Base-by-base conservation (phyloP, 1,140 invertebrate genomes). In the Leptopilina clavipes region DNA sequence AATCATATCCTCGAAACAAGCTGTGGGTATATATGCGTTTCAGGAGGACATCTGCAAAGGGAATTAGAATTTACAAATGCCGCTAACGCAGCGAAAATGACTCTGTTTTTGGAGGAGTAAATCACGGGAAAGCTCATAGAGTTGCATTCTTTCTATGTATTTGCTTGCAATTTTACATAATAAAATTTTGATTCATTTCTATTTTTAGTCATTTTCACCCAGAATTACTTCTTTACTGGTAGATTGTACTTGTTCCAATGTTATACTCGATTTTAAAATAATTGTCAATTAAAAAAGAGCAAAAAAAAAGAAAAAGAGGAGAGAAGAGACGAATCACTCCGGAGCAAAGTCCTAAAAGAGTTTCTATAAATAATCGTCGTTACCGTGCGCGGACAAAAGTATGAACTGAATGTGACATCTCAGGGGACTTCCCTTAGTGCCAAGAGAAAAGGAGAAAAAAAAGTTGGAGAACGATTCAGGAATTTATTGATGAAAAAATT, bases 361-460 rank as follows among this genome's bases (percentile, higher is more conserved):
- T 17, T 52, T 52, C 48, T 52, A 52, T 52, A 52, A 52, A 52
- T 52, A 52, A 52, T 52, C n/a, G 48, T 52, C 14, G 48, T 52
- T 52, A 52, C 48, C n/a, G 48, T 52, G 48, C 48, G 48, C 48
- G 48, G 14, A 12, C 14, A 17, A 17, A 52, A 52, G 48, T 52
- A 52, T 52, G n/a, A 17, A 52, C 48, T 52, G 48, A 52, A 52
- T 52, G 48, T 52, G 48, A 52, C 48, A 52, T 52, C 48, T 52
- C 48, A 52, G 12, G 48, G 48, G 48, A 52, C 48, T 52, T 52
- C 14, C 48, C 48, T 48, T 17, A 52, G 48, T 52, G 48, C 48
- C 48, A 52, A 52, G 48, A 52, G 17, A 52, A 52, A 17, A 52
- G 48, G 48, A 40, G 8, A 17, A 52, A 52, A 52, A 52, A 2